Base-by-base conservation (phyloP, 2,888 invertebrate genomes). In the Antitype chi region DNA sequence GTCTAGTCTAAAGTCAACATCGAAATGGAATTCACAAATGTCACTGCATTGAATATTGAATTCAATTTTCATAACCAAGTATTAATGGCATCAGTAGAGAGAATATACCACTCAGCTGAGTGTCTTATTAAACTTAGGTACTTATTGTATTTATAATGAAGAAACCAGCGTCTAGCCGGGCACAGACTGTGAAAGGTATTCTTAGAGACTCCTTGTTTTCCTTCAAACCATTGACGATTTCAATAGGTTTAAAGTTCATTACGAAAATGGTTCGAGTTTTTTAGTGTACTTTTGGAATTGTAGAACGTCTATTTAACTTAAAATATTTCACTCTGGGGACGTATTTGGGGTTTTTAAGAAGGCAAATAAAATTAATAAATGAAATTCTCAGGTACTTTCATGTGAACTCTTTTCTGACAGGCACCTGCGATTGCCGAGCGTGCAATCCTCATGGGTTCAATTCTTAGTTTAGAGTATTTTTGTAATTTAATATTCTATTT, bases 101-200 rank as follows among this genome's bases (percentile, higher is more conserved):
- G 76, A 82, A 81, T 82, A 76, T 43, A 81, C 60, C 72, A 64
- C 62, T 85, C 43, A 71, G 55, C 70, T 85, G 82, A 81, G 75
- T 85, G 87, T 88, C 89, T 89, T 90, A 91, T 90, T 90, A 90
- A 90, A 92, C 88, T 89, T 90, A 66, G 55, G 32, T 77, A 87
- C 90, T 88, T 88, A 91, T 89, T 91, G 90, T 89, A 88, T 90
- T 89, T 88, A 89, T 91, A 92, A 93, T 90, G 90, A 90, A 90
- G 88, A 89, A 77, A 67, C 86, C 87, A 82, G 43, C 53, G 81
- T 88, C 86, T 81, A 86, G 82, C 80, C 72, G 63, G 78, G 49
- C 67, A 23, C 64, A 70, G 72, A 77, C 63, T 72, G 25, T 75
- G 64, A 68, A 72, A 74, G 77, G 68, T 75, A 75, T 70, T 71